Base-by-base conservation (phyloP, 1,140 invertebrate species). In the fruit fly (Drosophila melanogaster) region DNA sequence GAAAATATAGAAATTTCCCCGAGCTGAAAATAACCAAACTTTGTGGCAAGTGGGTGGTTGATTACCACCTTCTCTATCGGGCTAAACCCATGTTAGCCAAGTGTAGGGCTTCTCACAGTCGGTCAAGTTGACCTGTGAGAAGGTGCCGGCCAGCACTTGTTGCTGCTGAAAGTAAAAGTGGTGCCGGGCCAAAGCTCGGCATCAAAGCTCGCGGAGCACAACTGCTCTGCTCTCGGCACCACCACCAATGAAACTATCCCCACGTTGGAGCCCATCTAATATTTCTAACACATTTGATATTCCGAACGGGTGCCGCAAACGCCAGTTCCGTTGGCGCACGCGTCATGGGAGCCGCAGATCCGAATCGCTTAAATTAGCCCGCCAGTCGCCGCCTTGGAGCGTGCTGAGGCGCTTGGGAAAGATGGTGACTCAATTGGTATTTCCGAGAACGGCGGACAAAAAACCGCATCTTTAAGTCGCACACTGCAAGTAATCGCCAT, bases 91-190 rank as follows among this genome's bases (percentile, higher is more conserved):
- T 22, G 19, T 22, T 22, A 22, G 1, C 6, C 35, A 47, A 1
- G n/a, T 49, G 19, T 38, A 44, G 57, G 24, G 43, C 40, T 37
- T 24, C 17, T 11, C n/a, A 8, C 4, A 38, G 17, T 57, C 38
- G 17, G 4, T n/a, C 15, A 14, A 17, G 64, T 11, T n/a, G 14
- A 24, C 3, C 4, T 19, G 55, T 26, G n/a, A n/a, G n/a, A n/a
- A n/a, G n/a, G n/a, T 8, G 22, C 33, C 12, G 0, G 17, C 41
- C 22, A 35, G 24, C 58, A 56, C 14, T 33, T 64, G 69, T 50
- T 51, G 1, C 17, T 1, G 33, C 17, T 57, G 79, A 89, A 89
- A 89, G 72, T 65, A 89, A 89, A 73, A 87, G 83, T 83, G 33
- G 58, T 66, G 76, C 50, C 26, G 24, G 65, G 35, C 30, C 64